Percentiles rank a stretch among this genome's conserved stretches.
Evolutionary conservation across 2,888 invertebrate species (phyloP).

Genomic region (Tenodera sinensis): DNA sequence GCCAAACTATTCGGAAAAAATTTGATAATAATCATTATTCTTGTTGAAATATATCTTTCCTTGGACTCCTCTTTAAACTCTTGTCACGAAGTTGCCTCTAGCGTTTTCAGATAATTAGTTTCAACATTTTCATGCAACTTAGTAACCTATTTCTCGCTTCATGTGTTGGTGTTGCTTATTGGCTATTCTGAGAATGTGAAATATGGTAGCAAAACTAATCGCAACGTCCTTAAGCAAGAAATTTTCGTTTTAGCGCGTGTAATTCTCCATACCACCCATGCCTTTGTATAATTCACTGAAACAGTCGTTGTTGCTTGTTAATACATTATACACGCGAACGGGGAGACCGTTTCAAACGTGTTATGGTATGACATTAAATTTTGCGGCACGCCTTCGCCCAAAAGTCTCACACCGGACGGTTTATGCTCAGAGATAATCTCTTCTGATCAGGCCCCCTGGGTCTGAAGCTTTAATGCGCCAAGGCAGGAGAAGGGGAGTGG

Average conservation of each 20-base stretch:
- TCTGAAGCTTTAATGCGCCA: not conserved
- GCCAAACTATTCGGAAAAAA: too few relatives aligned
- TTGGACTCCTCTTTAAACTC: too few relatives aligned
- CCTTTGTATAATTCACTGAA: not conserved
- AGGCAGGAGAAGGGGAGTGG: not conserved
- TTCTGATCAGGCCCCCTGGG: not conserved
- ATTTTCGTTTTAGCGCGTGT: not conserved
- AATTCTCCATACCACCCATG: not conserved
- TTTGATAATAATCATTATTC: too few relatives aligned
- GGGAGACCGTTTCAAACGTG: not conserved
- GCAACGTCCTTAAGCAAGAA: not conserved
- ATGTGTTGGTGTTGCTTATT: not conserved
- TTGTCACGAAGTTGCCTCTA: too few relatives aligned
- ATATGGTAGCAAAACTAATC: not conserved
- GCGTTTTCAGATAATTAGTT: not conserved
- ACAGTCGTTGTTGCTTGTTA: not conserved
- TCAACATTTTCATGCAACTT: not conserved
- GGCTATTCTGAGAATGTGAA: not conserved
- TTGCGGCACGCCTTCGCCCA: not conserved
- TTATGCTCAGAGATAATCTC: not conserved
- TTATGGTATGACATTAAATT: not conserved
- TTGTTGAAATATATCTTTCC: too few relatives aligned
- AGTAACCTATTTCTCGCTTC: not conserved
- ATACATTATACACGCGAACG: not conserved
- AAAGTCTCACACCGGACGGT: not conserved